phyloP scores from a whole-genome alignment of 64 coral and sea anemone species.

The Stichodactyla mertensii region DNA sequence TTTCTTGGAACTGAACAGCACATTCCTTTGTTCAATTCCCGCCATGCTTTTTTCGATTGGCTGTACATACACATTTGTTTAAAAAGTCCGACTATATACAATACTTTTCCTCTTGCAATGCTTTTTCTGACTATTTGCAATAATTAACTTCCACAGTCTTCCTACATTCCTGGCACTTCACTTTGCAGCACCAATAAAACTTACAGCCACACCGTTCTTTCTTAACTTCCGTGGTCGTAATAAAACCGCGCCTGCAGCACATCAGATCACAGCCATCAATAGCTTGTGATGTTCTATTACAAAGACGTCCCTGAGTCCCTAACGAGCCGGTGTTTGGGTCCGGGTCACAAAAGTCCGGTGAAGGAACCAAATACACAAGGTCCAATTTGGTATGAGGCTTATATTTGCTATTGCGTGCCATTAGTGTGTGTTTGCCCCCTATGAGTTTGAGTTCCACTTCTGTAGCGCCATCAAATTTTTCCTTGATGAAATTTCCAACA shows the following conservation, averaged over 20 bases:
- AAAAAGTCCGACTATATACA: neutral
- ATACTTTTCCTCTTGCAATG: neutral
- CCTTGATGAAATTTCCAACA: conserved; percentile 73
- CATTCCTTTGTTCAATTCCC: neutral
- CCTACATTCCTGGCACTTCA: conserved; percentile 52
- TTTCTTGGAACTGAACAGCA: neutral
- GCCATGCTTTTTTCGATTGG: neutral
- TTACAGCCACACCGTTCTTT: conserved; percentile 69
- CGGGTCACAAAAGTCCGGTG: conserved; percentile 72
- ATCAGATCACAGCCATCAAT: conserved; percentile 81
- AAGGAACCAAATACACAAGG: conserved; percentile 70
- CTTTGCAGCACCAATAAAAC: conserved; percentile 83
- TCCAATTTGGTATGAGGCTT: conserved; percentile 70
- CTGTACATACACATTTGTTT: neutral
- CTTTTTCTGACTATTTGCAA: conserved; percentile 41
- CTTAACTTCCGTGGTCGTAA: conserved; percentile 14
- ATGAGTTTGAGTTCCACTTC: conserved; percentile 51
- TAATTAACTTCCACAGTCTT: conserved; percentile 68
- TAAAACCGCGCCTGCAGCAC: conserved; percentile 70
- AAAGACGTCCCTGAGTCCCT: conserved; percentile 65
- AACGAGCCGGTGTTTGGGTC: conserved; percentile 55
- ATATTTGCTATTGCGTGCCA: conserved; percentile 45
- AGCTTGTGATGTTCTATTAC: conserved; percentile 73
- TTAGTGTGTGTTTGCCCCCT: conserved; percentile 51
- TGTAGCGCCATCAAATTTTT: conserved; percentile 95